Evolutionary conservation across 2,888 invertebrate species (phyloP), one percentile per base, ranked within the genome.

Genomic region (Alcis repandata): DNA sequence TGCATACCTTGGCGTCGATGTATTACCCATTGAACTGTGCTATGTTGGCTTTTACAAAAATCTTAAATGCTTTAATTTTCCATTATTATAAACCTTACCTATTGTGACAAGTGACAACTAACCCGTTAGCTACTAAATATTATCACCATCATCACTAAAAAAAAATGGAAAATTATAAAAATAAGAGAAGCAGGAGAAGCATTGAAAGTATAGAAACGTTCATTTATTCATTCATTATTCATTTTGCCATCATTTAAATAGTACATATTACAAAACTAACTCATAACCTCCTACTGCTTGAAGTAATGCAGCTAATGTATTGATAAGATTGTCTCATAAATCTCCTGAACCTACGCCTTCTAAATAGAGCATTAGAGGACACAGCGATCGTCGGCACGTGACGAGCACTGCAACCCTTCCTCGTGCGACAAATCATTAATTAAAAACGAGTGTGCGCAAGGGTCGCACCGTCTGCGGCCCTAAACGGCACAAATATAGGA

Each of bases 401-500:
- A 40, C 17, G 17, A 19, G 33, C n/a, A 13, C 19, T 17, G 33
- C 51, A 79, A 79, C 79, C 80, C 80, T 80, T 78, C 70, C 46
- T 63, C 57, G 19, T 52, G 20, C 63, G 60, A 38, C 66, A 59
- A 78, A 80, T 79, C 79, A 79, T 80, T 82, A 77, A 83, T 83
- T 79, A 79, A 82, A 83, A 79, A 77, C 73, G n/a, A 60, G 22
- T 20, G 17, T 1, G 20, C 19, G 59, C 68, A 70, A 70, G 71
- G 68, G 74, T 64, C 70, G 67, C 22, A 7, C 27, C 40, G 38
- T 70, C 67, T 72, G 36, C 57, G 45, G 48, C 48, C 40, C 51
- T 77, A 78, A 79, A 80, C 71, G 74, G 70, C 74, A 78, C 79
- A 79, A 83, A 83, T 84, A 80, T 77, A 80, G 78, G 80, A 85